phyloP scores from a whole-genome alignment of 35 echinoderm and acorn worm species.

The Patiria miniata region DNA sequence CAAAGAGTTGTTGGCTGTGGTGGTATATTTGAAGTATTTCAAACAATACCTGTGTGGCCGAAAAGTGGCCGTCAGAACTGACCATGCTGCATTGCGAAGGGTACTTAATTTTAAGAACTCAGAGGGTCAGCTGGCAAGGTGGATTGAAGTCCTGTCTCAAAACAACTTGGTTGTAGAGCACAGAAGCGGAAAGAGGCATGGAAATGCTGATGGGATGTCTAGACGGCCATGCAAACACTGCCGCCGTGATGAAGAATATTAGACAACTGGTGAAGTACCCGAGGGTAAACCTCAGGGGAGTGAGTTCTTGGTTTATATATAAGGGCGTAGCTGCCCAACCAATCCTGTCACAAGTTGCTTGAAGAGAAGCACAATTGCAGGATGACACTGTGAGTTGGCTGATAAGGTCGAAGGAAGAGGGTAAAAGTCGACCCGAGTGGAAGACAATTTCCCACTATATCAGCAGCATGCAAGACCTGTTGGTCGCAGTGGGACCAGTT shows the following conservation, averaged over 20 bases:
- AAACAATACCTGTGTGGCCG: constrained; percentile 53
- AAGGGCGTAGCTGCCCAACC: neutral
- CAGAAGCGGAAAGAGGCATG: constrained; percentile 52
- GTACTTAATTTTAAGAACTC: constrained; percentile 44
- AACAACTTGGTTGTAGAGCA: constrained; percentile 55
- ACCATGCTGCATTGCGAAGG: constrained; percentile 55
- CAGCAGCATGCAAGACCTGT: no score
- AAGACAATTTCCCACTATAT: no score
- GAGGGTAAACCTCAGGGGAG: neutral
- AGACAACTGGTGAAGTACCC: neutral
- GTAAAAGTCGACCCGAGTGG: no score
- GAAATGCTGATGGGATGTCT: constrained; percentile 55
- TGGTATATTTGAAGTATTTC: constrained; percentile 51
- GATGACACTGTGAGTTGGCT: no score
- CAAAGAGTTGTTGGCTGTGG: constrained; percentile 51
- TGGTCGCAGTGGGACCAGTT: no score
- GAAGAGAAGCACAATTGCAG: no score
- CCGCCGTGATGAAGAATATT: neutral
- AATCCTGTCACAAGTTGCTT: neutral
- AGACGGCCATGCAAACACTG: constrained; percentile 44
- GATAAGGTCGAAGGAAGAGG: no score
- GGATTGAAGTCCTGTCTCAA: constrained; percentile 31
- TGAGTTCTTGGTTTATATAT: neutral
- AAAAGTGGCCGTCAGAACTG: constrained; percentile 45
- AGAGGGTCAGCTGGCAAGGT: constrained; percentile 40